These are phyloP conservation scores for Leucopsar rothschildi DNA, from an alignment of 2,113 vertebrate genomes.

Conservation along the genomic window DNA sequence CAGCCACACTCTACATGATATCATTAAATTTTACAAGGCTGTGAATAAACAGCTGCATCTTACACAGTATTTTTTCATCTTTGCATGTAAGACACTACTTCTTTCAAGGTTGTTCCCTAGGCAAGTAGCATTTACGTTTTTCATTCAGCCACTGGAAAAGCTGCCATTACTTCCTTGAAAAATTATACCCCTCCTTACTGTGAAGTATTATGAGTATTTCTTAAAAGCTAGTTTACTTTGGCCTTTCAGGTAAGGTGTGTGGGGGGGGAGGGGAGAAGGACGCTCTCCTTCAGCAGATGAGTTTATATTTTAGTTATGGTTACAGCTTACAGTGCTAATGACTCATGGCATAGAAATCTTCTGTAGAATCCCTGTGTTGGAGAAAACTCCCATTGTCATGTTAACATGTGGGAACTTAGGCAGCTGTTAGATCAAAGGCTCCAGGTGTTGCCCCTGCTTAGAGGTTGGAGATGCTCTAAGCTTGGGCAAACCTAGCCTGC, in stretches of 20 bases:
- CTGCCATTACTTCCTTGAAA: neutral
- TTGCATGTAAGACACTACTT: neutral
- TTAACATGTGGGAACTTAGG: fast-evolving
- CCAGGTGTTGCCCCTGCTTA: neutral
- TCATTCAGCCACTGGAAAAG: neutral
- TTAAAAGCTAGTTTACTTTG: neutral
- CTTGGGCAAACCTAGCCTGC: neutral
- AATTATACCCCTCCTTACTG: neutral
- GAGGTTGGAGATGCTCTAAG: neutral
- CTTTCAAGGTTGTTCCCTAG: neutral
- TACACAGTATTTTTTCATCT: constrained; percentile 39
- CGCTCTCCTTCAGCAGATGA: neutral
- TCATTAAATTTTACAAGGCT: constrained; percentile 24
- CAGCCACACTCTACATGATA: neutral
- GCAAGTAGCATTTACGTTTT: neutral
- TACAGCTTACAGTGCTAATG: neutral
- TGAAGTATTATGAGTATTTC: neutral
- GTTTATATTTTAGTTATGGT: neutral
- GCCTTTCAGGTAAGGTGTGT: neutral
- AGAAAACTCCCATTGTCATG: neutral
- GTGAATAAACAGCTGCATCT: constrained; percentile 49
- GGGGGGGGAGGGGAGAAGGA: neutral
- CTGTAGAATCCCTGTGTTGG: neutral
- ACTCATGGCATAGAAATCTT: neutral
- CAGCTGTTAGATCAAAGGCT: neutral